A percentile compares a stretch with the other conserved stretches of the same genome.
phyloP scores from a whole-genome alignment of 1,140 invertebrate genomes.

The Protaetia brevitarsis region DNA sequence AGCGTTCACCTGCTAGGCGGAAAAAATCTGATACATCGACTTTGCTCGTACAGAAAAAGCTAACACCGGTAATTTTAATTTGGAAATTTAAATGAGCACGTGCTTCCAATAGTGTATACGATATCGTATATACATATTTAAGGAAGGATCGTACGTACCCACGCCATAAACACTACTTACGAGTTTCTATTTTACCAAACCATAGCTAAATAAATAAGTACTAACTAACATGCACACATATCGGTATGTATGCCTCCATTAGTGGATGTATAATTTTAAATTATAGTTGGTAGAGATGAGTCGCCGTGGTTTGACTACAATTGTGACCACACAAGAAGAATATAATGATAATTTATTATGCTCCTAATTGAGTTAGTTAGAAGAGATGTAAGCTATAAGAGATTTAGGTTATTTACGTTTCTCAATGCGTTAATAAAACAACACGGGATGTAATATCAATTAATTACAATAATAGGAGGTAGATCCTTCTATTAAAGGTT shows the following conservation, averaged over 20 bases:
- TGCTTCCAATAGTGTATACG: neutral
- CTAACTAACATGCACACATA: too few relatives aligned
- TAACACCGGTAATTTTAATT: slow-evolving; percentile 32
- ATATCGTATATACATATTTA: neutral
- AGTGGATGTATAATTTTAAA: slow-evolving; percentile 15
- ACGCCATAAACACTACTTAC: neutral
- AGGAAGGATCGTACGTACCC: neutral
- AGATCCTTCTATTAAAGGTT: too few relatives aligned
- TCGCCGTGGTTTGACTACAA: neutral
- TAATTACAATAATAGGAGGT: too few relatives aligned
- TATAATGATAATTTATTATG: slow-evolving; percentile 12
- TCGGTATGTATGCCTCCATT: neutral
- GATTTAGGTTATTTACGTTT: too few relatives aligned
- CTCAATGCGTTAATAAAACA: too few relatives aligned
- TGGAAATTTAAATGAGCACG: slow-evolving; percentile 31
- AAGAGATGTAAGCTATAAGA: neutral
- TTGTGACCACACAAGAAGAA: slow-evolving; percentile 1
- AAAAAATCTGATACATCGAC: slow-evolving; percentile 29
- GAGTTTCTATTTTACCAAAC: neutral
- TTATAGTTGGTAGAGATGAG: neutral
- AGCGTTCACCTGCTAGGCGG: slow-evolving; percentile 26
- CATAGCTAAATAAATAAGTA: neutral
- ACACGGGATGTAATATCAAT: too few relatives aligned
- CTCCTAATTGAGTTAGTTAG: slow-evolving; percentile 1
- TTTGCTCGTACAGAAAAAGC: slow-evolving; percentile 20